A percentile compares a stretch with the other conserved stretches of the same genome.
phyloP scores from a whole-genome alignment of 2,888 invertebrate species.

The Pegoplata infirma region DNA sequence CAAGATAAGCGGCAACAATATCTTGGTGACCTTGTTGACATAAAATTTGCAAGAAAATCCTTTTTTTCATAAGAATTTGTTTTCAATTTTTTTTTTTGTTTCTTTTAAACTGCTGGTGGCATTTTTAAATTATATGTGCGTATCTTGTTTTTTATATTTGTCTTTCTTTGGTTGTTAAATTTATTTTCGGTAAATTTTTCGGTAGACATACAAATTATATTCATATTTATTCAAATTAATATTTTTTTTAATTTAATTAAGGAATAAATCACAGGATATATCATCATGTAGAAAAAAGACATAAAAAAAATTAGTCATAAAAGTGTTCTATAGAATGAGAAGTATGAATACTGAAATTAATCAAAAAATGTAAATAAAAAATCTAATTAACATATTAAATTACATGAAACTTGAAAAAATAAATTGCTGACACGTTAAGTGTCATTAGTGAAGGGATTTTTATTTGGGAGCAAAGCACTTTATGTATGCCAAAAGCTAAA shows the following conservation, averaged over 20 bases:
- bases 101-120: neutral
- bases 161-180: neutral
- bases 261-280: neutral
- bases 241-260: conserved; percentile 1
- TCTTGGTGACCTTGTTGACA: conserved; percentile 18
- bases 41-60: neutral
- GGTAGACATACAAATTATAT: neutral
- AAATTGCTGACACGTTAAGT: too few species aligned
- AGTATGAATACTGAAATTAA: neutral
- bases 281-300: neutral
- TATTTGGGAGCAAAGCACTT: too few species aligned
- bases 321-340: too few species aligned
- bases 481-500: too few species aligned
- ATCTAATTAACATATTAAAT: conserved; percentile 7
- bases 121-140: neutral
- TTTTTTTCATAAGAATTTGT: neutral
- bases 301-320: neutral
- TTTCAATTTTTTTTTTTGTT: neutral
- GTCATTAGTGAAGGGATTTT: too few species aligned
- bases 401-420: too few species aligned
- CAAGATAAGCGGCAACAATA: neutral
- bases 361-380: neutral
- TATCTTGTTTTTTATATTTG: neutral
- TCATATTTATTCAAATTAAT: neutral
- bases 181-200: neutral